phyloP scores from a whole-genome alignment of 2,888 invertebrate genomes.

The Orgyia antiqua region DNA sequence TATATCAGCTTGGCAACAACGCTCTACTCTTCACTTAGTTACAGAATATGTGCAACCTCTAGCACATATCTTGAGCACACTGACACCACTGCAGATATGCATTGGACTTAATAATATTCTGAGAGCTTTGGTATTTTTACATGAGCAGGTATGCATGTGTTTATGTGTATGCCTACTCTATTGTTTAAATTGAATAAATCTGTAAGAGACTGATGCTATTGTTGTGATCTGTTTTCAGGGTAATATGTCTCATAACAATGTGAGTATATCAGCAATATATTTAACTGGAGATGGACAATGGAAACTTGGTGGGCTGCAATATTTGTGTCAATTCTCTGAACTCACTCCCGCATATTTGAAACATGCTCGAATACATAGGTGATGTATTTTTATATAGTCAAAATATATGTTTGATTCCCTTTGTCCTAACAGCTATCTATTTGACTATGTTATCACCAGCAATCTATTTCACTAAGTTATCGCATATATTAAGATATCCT shows the following conservation, averaged over 20 bases:
- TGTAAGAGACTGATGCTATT: no score
- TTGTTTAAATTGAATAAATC: no score
- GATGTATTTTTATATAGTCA: conserved; percentile 3
- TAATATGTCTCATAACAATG: conserved; percentile 88
- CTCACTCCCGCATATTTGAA: conserved; percentile 81
- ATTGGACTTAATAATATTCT: conserved; percentile 89
- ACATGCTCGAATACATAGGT: conserved; percentile 81
- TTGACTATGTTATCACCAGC: no score
- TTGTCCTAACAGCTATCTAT: no score
- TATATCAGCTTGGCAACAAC: conserved; percentile 87
- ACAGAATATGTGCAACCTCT: conserved; percentile 91
- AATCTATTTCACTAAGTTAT: no score
- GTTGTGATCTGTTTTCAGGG: conserved; percentile 74
- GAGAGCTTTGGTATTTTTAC: conserved; percentile 89
- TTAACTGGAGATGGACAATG: conserved; percentile 90
- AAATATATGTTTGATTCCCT: neutral
- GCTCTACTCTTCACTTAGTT: conserved; percentile 85
- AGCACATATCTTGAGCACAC: conserved; percentile 79
- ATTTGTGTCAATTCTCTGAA: conserved; percentile 83
- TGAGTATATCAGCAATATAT: conserved; percentile 88
- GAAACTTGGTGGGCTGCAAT: conserved; percentile 93
- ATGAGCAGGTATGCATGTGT: conserved; percentile 78
- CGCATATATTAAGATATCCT: no score
- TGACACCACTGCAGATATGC: conserved; percentile 89
- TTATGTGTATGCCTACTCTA: no score